phyloP scores from a whole-genome alignment of 2,797 vertebrate species.

The Myotis findleyi region DNA sequence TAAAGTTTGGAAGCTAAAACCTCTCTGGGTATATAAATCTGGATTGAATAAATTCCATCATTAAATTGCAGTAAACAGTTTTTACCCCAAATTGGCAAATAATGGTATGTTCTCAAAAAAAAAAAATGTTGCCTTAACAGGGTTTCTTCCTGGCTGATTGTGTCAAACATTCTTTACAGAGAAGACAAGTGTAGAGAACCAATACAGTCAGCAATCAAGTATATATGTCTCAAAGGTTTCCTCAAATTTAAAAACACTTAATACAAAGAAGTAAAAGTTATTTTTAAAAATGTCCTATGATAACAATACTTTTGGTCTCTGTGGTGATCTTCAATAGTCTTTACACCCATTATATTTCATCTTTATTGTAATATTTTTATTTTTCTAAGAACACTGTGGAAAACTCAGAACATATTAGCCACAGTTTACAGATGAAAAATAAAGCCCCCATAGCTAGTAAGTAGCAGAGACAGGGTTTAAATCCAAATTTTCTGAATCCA shows the following conservation, averaged over 20 bases:
- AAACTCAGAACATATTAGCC: background rate
- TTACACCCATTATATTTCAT: background rate
- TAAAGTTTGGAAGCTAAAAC: constrained; percentile 38
- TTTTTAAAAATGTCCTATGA: background rate
- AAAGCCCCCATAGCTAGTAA: background rate
- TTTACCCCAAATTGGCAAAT: background rate
- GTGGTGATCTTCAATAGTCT: background rate
- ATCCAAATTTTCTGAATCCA: constrained; percentile 7
- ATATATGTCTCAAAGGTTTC: background rate
- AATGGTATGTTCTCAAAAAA: background rate
- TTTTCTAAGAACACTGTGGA: background rate
- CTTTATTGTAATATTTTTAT: constrained; percentile 11
- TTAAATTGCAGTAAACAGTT: background rate
- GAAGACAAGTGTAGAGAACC: background rate
- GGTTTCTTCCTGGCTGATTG: background rate
- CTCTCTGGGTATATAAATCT: background rate
- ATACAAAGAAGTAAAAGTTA: constrained; percentile 1
- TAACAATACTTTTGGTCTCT: background rate
- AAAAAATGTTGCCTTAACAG: background rate
- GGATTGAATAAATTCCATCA: background rate
- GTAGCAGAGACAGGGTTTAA: constrained; percentile 15
- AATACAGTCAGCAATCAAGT: background rate
- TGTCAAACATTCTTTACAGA: background rate
- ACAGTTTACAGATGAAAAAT: constrained; percentile 23
- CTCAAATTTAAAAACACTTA: constrained; percentile 10